These are phyloP conservation scores for Sus scrofa DNA, from an alignment of 2,113 vertebrate genomes.

Conservation along the genomic window T2T-Sscrofa CM000814.6:106231001-106231500, in stretches of 20 bases:
- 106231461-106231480: background rate
- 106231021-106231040: background rate
- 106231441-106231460: background rate
- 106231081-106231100: background rate
- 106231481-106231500: background rate
- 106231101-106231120: background rate
- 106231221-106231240: background rate
- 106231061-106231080: background rate
- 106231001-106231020: background rate
- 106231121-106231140: background rate
- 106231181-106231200: background rate
- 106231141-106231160: background rate
- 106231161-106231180: background rate
- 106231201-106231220: background rate
- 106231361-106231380: background rate
- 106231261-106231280: background rate
- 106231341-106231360: conserved; percentile 24
- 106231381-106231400: background rate
- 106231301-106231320: background rate
- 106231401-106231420: background rate
- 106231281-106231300: background rate
- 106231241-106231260: background rate
- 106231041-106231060: background rate
- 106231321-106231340: background rate
- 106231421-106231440: conserved; percentile 25